phyloP scores from a whole-genome alignment of 2,113 vertebrate genomes.

The Ardeotis arabs region DNA sequence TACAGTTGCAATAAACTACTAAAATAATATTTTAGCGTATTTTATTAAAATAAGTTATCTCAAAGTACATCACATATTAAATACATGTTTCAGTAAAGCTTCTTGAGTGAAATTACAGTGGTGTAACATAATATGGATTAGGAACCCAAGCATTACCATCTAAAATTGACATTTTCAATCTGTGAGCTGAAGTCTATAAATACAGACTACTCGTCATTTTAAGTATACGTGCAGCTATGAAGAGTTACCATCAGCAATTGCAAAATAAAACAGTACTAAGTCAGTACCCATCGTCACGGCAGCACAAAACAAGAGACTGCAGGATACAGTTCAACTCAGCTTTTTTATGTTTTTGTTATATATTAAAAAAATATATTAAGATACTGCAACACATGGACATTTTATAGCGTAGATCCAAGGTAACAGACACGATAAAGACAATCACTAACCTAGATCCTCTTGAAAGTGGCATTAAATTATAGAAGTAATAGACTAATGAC shows the following conservation, averaged over 20 bases:
- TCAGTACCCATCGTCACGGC: not conserved
- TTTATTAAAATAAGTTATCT: not conserved
- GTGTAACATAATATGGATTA: not conserved
- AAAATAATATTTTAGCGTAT: not conserved
- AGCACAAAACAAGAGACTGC: not conserved
- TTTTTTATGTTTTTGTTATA: not conserved
- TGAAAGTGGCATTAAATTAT: conserved; percentile 98
- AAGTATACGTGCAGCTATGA: not conserved
- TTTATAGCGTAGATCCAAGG: not conserved
- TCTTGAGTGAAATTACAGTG: not conserved
- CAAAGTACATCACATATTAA: not conserved
- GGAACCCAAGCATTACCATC: not conserved
- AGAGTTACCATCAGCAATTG: not conserved
- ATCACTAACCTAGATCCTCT: conserved; percentile 91
- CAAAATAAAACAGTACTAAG: not conserved
- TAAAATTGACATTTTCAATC: not conserved
- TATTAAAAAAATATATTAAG: not conserved
- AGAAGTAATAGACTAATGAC: conserved; percentile 98
- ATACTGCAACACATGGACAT: not conserved
- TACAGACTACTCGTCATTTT: not conserved
- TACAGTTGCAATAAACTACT: not conserved
- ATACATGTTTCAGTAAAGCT: not conserved
- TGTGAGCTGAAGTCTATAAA: not conserved
- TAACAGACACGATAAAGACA: not conserved
- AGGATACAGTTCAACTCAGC: not conserved